Evolutionary conservation across 2,888 invertebrate genomes (phyloP).

Genomic region (Gisinianus flammeolus): DNA sequence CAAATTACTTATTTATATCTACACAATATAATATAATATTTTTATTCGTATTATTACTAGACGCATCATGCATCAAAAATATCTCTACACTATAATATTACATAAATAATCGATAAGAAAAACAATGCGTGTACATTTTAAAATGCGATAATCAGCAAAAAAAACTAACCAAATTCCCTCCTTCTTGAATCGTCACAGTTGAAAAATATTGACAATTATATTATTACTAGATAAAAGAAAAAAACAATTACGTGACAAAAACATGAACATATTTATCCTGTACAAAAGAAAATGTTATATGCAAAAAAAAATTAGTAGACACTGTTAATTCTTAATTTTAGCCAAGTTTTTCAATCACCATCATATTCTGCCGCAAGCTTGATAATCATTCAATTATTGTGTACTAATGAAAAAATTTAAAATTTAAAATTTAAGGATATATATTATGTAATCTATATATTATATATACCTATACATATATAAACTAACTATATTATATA

Average conservation of each 20-base stretch:
- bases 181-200: constrained; percentile 36
- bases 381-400: constrained; percentile 35
- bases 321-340: constrained; percentile 14
- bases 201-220: constrained; percentile 28
- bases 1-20: not conserved
- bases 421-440: not conserved
- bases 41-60: not conserved
- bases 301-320: not conserved
- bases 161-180: constrained; percentile 35
- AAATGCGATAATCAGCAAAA: constrained; percentile 37
- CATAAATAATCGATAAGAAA: not conserved
- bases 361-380: constrained; percentile 31
- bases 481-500: not conserved
- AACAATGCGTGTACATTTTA: constrained; percentile 1
- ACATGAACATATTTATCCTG: constrained; percentile 40
- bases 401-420: not conserved
- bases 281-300: constrained; percentile 30
- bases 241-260: constrained; percentile 27
- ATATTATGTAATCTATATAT: not conserved
- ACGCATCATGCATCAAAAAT: not conserved
- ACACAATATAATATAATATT: constrained; percentile 7
- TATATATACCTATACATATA: not conserved
- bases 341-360: not conserved
- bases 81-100: not conserved
- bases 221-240: not conserved